These are phyloP conservation scores for Geophilus truncorum DNA, from an alignment of 2,888 invertebrate genomes.

Conservation along the genomic window DNA sequence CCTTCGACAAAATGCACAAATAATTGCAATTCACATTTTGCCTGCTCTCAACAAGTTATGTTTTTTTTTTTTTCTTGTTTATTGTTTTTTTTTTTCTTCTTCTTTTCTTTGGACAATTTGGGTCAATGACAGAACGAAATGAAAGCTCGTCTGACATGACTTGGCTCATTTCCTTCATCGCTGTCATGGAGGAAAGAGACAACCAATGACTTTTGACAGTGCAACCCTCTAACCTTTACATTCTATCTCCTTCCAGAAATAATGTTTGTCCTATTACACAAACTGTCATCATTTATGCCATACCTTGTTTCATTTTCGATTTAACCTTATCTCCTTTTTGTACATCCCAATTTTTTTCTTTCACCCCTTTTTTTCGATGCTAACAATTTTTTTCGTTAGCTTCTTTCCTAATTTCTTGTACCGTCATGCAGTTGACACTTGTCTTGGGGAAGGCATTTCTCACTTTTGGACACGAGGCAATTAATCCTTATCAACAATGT, in stretches of 20 bases:
- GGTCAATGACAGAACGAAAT: neutral
- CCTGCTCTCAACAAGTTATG: too few species aligned
- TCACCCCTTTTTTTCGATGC: neutral
- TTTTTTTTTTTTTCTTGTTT: too few species aligned
- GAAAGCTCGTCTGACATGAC: neutral
- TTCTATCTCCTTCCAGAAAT: neutral
- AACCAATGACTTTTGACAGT: neutral
- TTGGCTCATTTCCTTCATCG: constrained; percentile 13
- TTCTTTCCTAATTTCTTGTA: neutral
- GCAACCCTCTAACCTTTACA: neutral
- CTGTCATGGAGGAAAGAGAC: neutral
- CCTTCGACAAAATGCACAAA: neutral
- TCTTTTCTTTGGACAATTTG: neutral
- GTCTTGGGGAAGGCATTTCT: neutral
- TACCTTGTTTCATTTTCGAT: constrained; percentile 1
- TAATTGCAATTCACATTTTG: neutral
- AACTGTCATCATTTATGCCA: constrained; percentile 12
- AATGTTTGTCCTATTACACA: constrained; percentile 13
- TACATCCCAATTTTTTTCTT: neutral
- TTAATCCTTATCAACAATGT: constrained; percentile 18
- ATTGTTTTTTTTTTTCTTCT: neutral
- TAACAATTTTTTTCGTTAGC: too few species aligned
- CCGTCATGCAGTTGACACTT: neutral
- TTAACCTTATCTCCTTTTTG: neutral
- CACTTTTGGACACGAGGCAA: neutral